These are phyloP conservation scores for Kuschelorhynchus macadamiae DNA, from an alignment of 2,888 invertebrate genomes.

Conservation along the genomic window DNA sequence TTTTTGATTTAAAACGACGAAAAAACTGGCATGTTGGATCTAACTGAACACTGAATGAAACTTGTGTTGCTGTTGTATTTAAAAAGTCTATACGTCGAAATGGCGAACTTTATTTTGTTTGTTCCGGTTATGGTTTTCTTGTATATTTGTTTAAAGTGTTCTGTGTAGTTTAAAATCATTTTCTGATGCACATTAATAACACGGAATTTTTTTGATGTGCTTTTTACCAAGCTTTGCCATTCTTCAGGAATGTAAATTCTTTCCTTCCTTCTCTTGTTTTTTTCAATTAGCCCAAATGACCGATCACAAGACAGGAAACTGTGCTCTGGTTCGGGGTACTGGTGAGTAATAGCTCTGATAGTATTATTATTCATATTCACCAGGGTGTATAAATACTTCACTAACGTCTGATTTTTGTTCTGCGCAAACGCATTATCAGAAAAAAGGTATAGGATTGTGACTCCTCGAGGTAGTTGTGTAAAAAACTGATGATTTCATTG, in stretches of 20 bases:
- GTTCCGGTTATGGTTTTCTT: constrained; percentile 5
- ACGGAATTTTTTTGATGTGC: constrained; percentile 8
- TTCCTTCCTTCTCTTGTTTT: constrained; percentile 17
- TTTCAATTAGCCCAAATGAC: constrained; percentile 16
- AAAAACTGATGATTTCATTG: constrained; percentile 20
- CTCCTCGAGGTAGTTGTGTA: not conserved
- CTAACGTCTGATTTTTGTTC: not conserved
- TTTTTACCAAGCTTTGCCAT: constrained; percentile 15
- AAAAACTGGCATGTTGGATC: not conserved
- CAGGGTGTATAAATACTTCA: not conserved
- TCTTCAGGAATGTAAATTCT: constrained; percentile 14
- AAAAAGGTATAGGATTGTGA: not conserved
- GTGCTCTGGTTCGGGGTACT: constrained; percentile 17
- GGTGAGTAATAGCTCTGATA: not conserved
- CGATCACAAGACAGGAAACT: constrained; percentile 16
- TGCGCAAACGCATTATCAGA: not conserved
- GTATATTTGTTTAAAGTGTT: constrained; percentile 19
- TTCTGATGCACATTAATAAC: constrained; percentile 18
- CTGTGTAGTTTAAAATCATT: constrained; percentile 11
- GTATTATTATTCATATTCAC: not conserved
- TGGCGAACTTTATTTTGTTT: not conserved
- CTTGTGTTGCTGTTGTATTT: not conserved
- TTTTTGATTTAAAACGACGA: too few relatives aligned
- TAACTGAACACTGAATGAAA: not conserved
- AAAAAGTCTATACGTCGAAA: not conserved